Evolutionary conservation across 2,113 vertebrate genomes (phyloP).

Genomic region (Tragelaphus scriptus): DNA sequence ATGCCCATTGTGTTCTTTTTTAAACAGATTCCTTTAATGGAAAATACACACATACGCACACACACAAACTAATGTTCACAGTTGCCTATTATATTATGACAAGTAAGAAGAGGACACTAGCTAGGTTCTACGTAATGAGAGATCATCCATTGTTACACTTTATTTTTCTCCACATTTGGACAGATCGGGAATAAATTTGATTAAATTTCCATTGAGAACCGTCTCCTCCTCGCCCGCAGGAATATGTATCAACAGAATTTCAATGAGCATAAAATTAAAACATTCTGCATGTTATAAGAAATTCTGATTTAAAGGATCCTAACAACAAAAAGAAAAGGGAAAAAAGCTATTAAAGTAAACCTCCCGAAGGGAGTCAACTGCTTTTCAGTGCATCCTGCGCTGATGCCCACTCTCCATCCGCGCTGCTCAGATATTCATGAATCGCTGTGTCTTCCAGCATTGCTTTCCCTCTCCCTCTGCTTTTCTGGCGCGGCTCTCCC

Average conservation of each 20-base stretch:
- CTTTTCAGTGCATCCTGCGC: conserved; percentile 42
- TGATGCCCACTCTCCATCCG: conserved; percentile 47
- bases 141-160: background rate
- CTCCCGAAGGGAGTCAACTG: conserved; percentile 50
- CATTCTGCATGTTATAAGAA: background rate
- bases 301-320: background rate
- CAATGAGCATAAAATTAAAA: background rate
- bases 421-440: conserved; percentile 72
- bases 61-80: background rate
- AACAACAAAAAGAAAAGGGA: background rate
- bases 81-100: background rate
- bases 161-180: background rate
- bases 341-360: background rate
- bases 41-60: background rate
- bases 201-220: background rate
- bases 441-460: conserved; percentile 53
- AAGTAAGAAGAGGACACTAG: background rate
- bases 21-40: background rate
- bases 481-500: conserved; percentile 3
- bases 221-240: background rate
- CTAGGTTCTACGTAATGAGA: background rate
- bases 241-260: conserved; percentile 6
- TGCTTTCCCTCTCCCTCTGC: conserved; percentile 16
- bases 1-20: background rate
- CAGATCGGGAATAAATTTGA: conserved; percentile 25